Evolutionary conservation across 2,113 vertebrate genomes (phyloP), one percentile per base, ranked within the genome.

Genomic region (Formicarius rufipectus): DNA sequence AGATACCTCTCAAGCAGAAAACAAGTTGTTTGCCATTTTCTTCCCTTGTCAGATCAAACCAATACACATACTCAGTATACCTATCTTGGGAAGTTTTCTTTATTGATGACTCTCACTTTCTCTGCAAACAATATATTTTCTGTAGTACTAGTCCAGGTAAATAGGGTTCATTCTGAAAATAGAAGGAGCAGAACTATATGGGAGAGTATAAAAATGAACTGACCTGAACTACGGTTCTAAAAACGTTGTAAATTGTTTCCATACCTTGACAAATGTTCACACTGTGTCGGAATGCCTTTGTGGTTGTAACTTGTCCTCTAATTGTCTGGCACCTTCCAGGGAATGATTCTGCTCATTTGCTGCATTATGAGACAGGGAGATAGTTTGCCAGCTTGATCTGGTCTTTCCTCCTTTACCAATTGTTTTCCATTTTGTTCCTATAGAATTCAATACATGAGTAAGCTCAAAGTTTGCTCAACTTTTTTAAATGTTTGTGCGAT

Each of bases 221-320:
- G 96, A 95, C 93, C 85, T 94, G 83, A 95, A 92, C 84, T 73
- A 80, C 1, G 6, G 91, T 93, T 95, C 80, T 96, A 80, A 95
- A 96, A 97, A 96, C 87, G 90, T 82, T 80, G 91, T 93, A 96
- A 95, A 95, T 95, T 97, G 84, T 96, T 97, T 94, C 95, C 72
- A 90, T 94, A 89, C 76, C n/a, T 95, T 96, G 93, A 92, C 73
- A 93, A 90, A 94, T 93, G 95, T 44, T 96, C 67, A 18, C 53
- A 17, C 25, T 64, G 63, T 28, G 71, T 83, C 80, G 77, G 71
- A 93, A 85, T 18, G 64, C 64, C 49, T 93, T 76, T 87, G 59
- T 90, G 95, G 73, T 71, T 93, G 59, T 77, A 76, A 63, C 60
- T 92, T 94, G 69, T 93, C 79, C 82, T 93, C 58, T 93, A 81